phyloP scores from a whole-genome alignment of 2,113 vertebrate genomes.

The Menura novaehollandiae region DNA sequence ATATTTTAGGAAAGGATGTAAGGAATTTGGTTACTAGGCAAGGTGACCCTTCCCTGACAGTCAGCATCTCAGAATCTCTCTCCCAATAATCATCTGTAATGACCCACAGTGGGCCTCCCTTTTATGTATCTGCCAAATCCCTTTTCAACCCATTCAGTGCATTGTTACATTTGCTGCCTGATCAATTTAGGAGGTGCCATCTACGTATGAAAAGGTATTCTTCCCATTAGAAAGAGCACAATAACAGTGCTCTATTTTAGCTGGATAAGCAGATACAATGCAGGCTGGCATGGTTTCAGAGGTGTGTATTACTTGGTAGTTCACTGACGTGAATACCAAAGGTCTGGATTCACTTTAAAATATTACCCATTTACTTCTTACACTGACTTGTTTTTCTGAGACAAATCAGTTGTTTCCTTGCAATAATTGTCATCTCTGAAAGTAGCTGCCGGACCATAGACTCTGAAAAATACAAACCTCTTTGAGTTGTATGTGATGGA shows the following conservation, averaged over 20 bases:
- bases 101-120: neutral
- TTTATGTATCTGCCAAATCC: neutral
- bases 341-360: neutral
- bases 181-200: neutral
- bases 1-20: neutral
- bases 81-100: neutral
- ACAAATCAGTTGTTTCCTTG: neutral
- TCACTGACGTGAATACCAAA: neutral
- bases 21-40: neutral
- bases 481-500: neutral
- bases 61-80: neutral
- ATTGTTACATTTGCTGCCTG: neutral
- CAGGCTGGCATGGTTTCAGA: neutral
- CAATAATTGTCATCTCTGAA: neutral
- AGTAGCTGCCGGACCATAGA: neutral
- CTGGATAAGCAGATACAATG: neutral
- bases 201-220: neutral
- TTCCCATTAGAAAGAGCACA: neutral
- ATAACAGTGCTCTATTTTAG: neutral
- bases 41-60: neutral
- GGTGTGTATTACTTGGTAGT: neutral
- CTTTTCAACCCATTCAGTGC: neutral
- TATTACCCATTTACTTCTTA: neutral
- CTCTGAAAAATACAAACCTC: neutral
- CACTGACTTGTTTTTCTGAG: neutral